Base-by-base conservation (phyloP, 2,888 invertebrate species). In the Pteria penguin region DNA sequence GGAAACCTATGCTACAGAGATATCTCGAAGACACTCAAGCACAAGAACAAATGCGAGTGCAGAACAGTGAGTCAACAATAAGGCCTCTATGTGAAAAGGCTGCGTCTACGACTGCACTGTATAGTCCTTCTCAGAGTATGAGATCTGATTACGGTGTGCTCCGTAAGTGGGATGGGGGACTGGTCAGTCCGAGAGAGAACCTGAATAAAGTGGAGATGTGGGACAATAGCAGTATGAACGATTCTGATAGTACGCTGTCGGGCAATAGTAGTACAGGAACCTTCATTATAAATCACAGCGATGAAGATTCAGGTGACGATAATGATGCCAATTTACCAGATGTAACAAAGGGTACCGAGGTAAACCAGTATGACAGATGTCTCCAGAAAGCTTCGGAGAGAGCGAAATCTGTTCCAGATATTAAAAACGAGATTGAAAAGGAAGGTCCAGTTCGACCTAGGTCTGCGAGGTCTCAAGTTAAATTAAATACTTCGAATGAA, bases 281-380 rank as follows among this genome's bases (percentile, higher is more conserved):
- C 24, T 87, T 89, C 69, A 89, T 89, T 63, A 79, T 88, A 4
- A 89, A 87, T 68, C 82, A 84, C 45, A 87, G 87, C 76, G 88
- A 88, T 73, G 85, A 87, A 45, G 86, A 82, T 8, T 68, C 78
- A 24, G 33, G 27, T 14, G 83, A 78, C 18, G 69, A 57, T 58
- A 62, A 75, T 2, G 69, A 22, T 24, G 69, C 36, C 8, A 72
- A 36, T 33, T 63, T 67, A 4, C 68, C 70, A 33, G 62, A 61
- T 54, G 71, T 75, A 54, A 72, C 63, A 18, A 72, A 68, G 61
- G 58, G 11, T 2, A 32, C 60, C 1, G 11, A 22, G 45, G 27
- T 36, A 24, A 45, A 36, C n/a, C 45, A 45, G 18, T n/a, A n/a
- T n/a, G n/a, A n/a, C n/a, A n/a, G n/a, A n/a, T n/a, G n/a, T n/a